A percentile compares a stretch with the other conserved stretches of the same genome.
Conservation (phyloP, 2,113 vertebrate genomes). For the Bombycilla garrulus region DNA sequence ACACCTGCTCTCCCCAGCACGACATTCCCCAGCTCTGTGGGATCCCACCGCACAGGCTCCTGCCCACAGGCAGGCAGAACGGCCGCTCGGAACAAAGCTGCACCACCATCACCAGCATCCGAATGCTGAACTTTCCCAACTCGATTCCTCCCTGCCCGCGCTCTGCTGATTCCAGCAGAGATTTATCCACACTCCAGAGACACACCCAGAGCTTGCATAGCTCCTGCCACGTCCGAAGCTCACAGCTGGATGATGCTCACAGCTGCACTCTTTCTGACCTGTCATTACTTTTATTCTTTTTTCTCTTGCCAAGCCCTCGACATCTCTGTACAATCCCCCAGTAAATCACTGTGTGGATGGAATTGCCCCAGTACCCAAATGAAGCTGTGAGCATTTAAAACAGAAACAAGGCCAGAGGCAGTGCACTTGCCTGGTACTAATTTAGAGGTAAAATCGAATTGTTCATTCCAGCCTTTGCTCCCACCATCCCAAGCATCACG, state of each 20-base stretch:
- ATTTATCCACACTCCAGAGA: not conserved
- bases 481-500: not conserved
- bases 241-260: not conserved
- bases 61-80: rapidly evolving
- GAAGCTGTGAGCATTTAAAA: not conserved
- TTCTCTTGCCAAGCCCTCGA: not conserved
- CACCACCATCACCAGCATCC: rapidly evolving
- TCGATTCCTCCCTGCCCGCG: not conserved
- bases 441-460: not conserved
- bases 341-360: not conserved
- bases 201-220: not conserved
- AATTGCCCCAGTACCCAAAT: not conserved
- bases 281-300: not conserved
- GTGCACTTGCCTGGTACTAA: rapidly evolving
- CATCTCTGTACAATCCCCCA: not conserved
- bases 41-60: rapidly evolving
- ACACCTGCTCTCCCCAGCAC: rapidly evolving
- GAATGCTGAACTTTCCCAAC: not conserved
- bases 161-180: not conserved
- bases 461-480: not conserved
- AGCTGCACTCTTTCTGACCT: not conserved
- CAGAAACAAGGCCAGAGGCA: not conserved
- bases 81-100: rapidly evolving
- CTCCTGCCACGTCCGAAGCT: not conserved
- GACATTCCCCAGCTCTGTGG: rapidly evolving